Base-by-base conservation (phyloP, 2,888 invertebrate species). In the Plagodis pulveraria region DNA sequence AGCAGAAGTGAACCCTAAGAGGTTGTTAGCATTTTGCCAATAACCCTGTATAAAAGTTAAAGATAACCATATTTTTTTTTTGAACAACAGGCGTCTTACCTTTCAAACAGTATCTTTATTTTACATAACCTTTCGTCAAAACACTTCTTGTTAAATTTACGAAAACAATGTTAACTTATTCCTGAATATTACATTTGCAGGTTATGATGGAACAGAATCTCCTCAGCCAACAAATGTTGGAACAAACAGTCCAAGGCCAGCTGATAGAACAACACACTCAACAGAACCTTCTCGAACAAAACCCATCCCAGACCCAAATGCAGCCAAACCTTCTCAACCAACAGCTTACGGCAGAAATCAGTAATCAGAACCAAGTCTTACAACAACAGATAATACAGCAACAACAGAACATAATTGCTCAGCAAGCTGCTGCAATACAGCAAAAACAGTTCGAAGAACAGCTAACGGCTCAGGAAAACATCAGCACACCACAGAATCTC, bases 311-410 rank as follows among this genome's bases (percentile, higher is more conserved):
- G 63, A 73, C 77, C 0, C 89, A 87, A 56, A 65, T 87, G 33
- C 90, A 90, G 62, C 81, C 81, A 5, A 81, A 70, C 50, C 60
- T 88, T 4, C 66, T 89, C 11, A 87, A 82, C 69, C 90, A 90
- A 58, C 89, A 91, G 60, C 65, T 89, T 0, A 77, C 84, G 5
- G 84, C 83, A n/a, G 89, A 91, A 63, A 84, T 89, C 64, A 86
- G 74, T 67, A 88, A 82, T 50, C 89, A 91, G 78, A 94, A 84
- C 77, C 93, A 91, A 68, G 93, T 86, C 33, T 78, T 94, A 54
- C 94, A 94, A 66, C 94, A 94, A 50, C 86, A 94, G 48, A 92
- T 94, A 42, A 87, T 91, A 40, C 89, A 93, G 72, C 90, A 89
- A 61, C 87, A 93, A 71, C 91, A 93, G 65, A 87, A 83, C 54